Evolutionary conservation across 2,888 invertebrate genomes (phyloP).

Genomic region (Ornithoptera alexandrae): DNA sequence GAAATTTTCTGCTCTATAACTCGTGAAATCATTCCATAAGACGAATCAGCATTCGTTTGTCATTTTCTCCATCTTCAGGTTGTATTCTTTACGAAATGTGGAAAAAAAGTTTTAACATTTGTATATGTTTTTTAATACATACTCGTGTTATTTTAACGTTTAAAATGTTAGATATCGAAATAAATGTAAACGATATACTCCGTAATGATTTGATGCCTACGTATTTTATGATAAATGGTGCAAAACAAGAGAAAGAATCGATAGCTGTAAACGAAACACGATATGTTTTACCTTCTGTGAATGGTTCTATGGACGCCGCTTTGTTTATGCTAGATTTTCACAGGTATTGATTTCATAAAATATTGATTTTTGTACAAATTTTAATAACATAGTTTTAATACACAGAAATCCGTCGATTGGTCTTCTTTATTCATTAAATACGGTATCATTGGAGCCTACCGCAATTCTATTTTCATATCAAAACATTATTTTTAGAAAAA

Average conservation of each 20-base stretch:
- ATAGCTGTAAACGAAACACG: conserved; percentile 31
- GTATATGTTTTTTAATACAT: conserved; percentile 24
- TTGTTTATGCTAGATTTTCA: conserved; percentile 84
- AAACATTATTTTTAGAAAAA: conserved; percentile 70
- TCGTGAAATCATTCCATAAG: conserved; percentile 56
- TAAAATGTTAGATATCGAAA: conserved; percentile 55
- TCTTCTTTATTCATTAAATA: too few relatives aligned
- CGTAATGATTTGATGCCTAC: conserved; percentile 85
- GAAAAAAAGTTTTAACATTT: conserved; percentile 31
- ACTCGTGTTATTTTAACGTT: conserved; percentile 23
- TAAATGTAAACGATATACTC: conserved; percentile 84
- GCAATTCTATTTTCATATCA: neutral
- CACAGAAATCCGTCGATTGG: too few relatives aligned
- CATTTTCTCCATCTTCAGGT: conserved; percentile 5
- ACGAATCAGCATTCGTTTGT: conserved; percentile 25
- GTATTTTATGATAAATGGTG: conserved; percentile 77
- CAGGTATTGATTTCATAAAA: conserved; percentile 72
- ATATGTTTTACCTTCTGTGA: conserved; percentile 46
- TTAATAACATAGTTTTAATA: neutral
- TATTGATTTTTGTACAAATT: neutral
- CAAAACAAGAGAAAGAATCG: conserved; percentile 38
- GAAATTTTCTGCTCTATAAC: conserved; percentile 71
- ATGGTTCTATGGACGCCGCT: conserved; percentile 83
- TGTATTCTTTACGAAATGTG: conserved; percentile 8
- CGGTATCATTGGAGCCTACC: too few relatives aligned